Percentiles rank a stretch among this genome's conserved stretches.
phyloP scores from a whole-genome alignment of 2,888 invertebrate genomes.

The Synergus gifuensis region DNA sequence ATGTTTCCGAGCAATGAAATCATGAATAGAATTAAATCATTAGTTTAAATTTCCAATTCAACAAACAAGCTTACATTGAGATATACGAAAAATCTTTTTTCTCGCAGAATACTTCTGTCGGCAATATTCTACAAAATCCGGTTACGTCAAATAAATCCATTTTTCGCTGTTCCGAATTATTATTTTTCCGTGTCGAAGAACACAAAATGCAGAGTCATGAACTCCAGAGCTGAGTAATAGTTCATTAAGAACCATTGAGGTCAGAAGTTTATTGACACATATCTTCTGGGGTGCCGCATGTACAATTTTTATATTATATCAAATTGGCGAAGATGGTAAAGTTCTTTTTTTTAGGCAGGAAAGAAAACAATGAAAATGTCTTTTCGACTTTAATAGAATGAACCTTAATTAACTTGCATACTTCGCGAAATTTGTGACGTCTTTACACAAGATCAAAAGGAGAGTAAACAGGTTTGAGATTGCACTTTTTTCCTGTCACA shows the following conservation, averaged over 20 bases:
- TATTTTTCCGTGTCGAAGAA: background rate
- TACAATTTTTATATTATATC: background rate
- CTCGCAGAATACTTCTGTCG: background rate
- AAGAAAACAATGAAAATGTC: background rate
- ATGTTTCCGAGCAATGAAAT: background rate
- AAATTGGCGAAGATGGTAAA: background rate
- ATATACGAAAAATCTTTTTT: background rate
- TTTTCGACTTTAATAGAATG: background rate
- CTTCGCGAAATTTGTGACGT: background rate
- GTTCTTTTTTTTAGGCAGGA: too few relatives aligned
- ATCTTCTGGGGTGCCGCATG: background rate
- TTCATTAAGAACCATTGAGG: constrained; percentile 12
- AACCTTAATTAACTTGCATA: constrained; percentile 10
- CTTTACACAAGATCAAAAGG: constrained; percentile 27
- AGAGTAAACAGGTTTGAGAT: constrained; percentile 32
- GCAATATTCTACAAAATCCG: constrained; percentile 1
- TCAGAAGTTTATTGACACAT: constrained; percentile 23
- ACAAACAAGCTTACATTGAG: background rate
- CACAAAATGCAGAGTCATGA: constrained; percentile 1
- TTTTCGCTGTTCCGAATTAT: constrained; percentile 9
- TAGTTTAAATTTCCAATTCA: background rate
- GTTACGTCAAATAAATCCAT: constrained; percentile 28
- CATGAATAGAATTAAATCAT: constrained; percentile 5
- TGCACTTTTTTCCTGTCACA: constrained; percentile 38
- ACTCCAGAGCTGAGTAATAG: background rate